These are phyloP conservation scores for Hemibagrus guttatus DNA, from an alignment of 2,797 vertebrate genomes.

Conservation along the genomic window DNA sequence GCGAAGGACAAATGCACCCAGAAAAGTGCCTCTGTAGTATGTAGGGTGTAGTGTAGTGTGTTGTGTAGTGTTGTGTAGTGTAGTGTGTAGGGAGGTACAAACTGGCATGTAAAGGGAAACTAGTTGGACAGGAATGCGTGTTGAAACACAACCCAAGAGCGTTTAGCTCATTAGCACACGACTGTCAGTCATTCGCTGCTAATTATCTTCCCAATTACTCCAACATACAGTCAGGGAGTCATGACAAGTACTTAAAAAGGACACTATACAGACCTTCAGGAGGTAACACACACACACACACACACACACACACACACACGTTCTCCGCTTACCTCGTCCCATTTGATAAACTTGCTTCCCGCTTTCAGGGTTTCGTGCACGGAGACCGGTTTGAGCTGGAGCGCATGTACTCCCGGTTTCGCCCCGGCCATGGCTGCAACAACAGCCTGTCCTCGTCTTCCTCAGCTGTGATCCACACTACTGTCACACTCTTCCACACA, in stretches of 20 bases:
- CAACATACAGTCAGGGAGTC: constrained; percentile 2
- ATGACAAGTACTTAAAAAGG: not conserved
- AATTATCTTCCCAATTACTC: constrained; percentile 27
- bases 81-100: not conserved
- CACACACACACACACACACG: not conserved
- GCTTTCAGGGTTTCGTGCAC: constrained; percentile 81
- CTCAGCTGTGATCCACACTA: constrained; percentile 9
- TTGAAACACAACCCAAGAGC: not conserved
- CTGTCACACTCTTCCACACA: not conserved
- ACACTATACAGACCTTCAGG: not conserved
- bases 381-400: constrained; percentile 87
- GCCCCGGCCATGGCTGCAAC: constrained; percentile 84
- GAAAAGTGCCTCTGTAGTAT: not conserved
- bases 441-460: constrained; percentile 54
- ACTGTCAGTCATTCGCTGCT: constrained; percentile 41
- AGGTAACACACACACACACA: not conserved
- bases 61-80: not conserved
- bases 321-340: constrained; percentile 86
- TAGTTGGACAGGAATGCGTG: constrained; percentile 29
- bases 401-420: constrained; percentile 87
- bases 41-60: not conserved
- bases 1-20: not conserved
- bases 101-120: not conserved
- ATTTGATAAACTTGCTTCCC: constrained; percentile 92
- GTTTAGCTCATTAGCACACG: constrained; percentile 4